Evolutionary conservation across 2,797 vertebrate genomes (phyloP).

Genomic region (Botia almorhae): DNA sequence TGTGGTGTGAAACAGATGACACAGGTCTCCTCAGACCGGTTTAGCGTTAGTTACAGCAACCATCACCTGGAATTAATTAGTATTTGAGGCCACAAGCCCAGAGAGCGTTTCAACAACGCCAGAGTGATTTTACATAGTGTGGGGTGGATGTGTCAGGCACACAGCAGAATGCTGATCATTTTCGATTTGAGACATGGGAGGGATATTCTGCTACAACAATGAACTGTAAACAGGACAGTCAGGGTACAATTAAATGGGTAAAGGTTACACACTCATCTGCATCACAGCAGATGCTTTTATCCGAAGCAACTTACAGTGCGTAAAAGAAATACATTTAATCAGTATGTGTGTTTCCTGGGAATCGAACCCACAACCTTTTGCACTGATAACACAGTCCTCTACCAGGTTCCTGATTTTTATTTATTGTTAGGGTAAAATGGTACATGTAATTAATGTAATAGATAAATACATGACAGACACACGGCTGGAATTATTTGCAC

Average conservation of each 20-base stretch:
- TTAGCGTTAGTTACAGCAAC: slow-evolving; percentile 56
- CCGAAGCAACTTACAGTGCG: too few species aligned
- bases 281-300: background rate
- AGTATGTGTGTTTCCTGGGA: too few species aligned
- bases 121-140: slow-evolving; percentile 41
- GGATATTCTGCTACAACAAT: background rate
- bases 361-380: too few species aligned
- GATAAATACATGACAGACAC: too few species aligned
- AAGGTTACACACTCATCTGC: background rate
- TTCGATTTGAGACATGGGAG: background rate
- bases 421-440: background rate
- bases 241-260: too few species aligned
- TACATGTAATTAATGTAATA: too few species aligned
- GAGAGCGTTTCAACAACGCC: slow-evolving; percentile 55
- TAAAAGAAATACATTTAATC: too few species aligned
- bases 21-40: slow-evolving; percentile 47
- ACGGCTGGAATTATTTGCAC: background rate
- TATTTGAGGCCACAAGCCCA: slow-evolving; percentile 46
- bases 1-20: slow-evolving; percentile 47
- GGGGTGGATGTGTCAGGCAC: background rate
- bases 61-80: slow-evolving; percentile 70
- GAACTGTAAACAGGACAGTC: background rate
- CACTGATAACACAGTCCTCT: too few species aligned
- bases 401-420: background rate
- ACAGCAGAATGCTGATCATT: background rate